Evolutionary conservation across 2,113 vertebrate species (phyloP), one percentile per base, ranked within the genome.

Genomic region (Ursus arctos): DNA sequence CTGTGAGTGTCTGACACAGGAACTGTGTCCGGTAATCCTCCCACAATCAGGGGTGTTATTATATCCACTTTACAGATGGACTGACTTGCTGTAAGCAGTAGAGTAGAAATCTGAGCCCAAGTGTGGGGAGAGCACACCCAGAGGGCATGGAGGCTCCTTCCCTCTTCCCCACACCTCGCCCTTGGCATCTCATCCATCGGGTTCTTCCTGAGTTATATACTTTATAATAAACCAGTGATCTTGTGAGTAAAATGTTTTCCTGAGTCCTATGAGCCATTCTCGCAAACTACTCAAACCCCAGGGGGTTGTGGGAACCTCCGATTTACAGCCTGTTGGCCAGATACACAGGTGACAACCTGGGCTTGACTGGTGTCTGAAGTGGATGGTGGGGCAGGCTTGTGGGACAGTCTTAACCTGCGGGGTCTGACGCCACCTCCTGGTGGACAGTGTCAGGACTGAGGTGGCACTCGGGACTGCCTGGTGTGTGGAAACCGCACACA

Each of bases 41-140:
- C 18, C 24, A 19, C 19, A 12, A n/a, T 3, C 15, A 0, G 1
- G 5, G n/a, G 22, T 16, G 2, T 36, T 5, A 10, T 4, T 10
- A 3, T 4, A n/a, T 1, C 67, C 21, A 11, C 14, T 51, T 49
- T 74, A 22, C 3, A 53, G 89, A 77, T 1, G 53, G 28, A 19
- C 43, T 7, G 18, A 31, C 83, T 14, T 15, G 71, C 36, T 3
- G 5, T 18, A 4, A 36, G 76, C 0, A 6, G 51, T 1, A 28
- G 15, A 18, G 43, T 0, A 24, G n/a, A 21, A 83, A 43, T 18
- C 0, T 5, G 51, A 40, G 85, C 6, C 12, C 33, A 36, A 28
- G 21, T 16, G 21, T 26, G 28, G 63, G 16, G 21, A 33, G 10
- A 7, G 49, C 13, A 10, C 13, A 14, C 22, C 28, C 67, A n/a